phyloP scores from a whole-genome alignment of 2,888 invertebrate genomes.

The Scelioninae gen. 1 region DNA sequence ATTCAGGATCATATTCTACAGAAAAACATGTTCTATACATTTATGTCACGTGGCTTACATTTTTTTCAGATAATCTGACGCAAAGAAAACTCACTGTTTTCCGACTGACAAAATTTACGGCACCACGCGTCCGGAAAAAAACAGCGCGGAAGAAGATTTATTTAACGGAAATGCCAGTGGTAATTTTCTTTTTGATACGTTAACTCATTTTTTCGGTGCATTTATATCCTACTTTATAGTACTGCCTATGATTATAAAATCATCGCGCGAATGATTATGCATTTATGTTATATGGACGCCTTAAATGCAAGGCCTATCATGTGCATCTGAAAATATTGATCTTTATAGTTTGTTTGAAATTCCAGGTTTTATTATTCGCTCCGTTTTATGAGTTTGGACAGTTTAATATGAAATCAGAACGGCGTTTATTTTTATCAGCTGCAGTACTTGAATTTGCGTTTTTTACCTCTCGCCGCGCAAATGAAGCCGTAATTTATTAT shows the following conservation, averaged over 20 bases:
- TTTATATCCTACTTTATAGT: slow-evolving; percentile 38
- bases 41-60: slow-evolving; percentile 57
- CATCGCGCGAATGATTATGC: slow-evolving; percentile 37
- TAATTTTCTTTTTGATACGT: slow-evolving; percentile 27
- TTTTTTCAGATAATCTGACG: slow-evolving; percentile 45
- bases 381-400: slow-evolving; percentile 55
- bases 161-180: slow-evolving; percentile 32
- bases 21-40: slow-evolving; percentile 43
- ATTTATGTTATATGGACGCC: slow-evolving; percentile 27
- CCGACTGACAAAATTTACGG: slow-evolving; percentile 27
- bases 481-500: slow-evolving; percentile 35
- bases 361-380: slow-evolving; percentile 60
- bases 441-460: slow-evolving; percentile 15
- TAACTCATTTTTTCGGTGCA: slow-evolving; percentile 29
- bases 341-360: slow-evolving; percentile 58
- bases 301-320: slow-evolving; percentile 31
- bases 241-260: slow-evolving; percentile 50
- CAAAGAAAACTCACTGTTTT: slow-evolving; percentile 12
- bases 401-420: slow-evolving; percentile 51
- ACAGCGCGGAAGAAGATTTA: slow-evolving; percentile 11
- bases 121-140: neutral
- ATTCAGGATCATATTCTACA: slow-evolving; percentile 40
- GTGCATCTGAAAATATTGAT: slow-evolving; percentile 47
- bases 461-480: slow-evolving; percentile 20
- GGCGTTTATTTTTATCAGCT: slow-evolving; percentile 40